Conservation (phyloP, 2,797 vertebrate genomes). For the Sebastes vulpes region DNA sequence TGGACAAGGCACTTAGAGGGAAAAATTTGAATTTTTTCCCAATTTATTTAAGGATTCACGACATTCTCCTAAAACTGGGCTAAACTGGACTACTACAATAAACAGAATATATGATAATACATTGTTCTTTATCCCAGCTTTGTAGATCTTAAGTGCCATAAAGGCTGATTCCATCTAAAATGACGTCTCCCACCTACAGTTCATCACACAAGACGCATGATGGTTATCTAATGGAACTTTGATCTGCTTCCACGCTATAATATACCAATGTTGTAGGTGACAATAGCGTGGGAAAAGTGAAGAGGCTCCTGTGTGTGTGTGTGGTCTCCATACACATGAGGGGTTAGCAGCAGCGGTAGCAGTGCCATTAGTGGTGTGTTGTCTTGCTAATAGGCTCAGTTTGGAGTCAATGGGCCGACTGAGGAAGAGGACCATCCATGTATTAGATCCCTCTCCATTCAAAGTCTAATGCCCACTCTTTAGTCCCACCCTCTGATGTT, state of each 20-base stretch:
- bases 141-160: not conserved
- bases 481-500: conserved; percentile 77
- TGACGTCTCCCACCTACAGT: not conserved
- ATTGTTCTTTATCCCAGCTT: not conserved
- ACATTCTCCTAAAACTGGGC: not conserved
- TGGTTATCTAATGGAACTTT: conserved; percentile 48
- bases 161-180: not conserved
- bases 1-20: not conserved
- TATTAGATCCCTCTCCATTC: conserved; percentile 86
- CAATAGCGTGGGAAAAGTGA: conserved; percentile 77
- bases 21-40: not conserved
- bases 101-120: not conserved
- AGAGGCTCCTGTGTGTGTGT: conserved; percentile 44
- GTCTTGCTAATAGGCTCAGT: conserved; percentile 89
- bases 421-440: conserved; percentile 87
- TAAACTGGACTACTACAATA: not conserved
- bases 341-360: conserved; percentile 63
- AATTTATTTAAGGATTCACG: not conserved
- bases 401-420: conserved; percentile 84
- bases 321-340: conserved; percentile 78
- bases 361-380: conserved; percentile 86
- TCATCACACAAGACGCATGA: not conserved
- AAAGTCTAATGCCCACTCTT: conserved; percentile 84
- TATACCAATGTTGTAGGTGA: conserved; percentile 56
- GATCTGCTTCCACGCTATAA: conserved; percentile 55